Conservation (phyloP, 1,140 invertebrate species). For the Anastrepha ludens region DNA sequence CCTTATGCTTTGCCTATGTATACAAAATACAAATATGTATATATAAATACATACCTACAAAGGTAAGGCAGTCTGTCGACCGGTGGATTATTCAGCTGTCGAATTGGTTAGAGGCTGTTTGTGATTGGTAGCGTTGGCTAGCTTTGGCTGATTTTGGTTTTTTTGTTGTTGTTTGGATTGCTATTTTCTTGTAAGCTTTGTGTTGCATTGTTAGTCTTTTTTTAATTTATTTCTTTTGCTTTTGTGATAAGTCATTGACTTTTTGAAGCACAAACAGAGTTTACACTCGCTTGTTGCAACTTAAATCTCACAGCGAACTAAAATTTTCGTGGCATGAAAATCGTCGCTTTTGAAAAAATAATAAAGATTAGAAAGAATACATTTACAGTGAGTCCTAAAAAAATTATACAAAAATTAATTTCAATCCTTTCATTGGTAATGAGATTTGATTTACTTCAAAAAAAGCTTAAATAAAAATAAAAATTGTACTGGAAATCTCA, state of each 20-base stretch:
- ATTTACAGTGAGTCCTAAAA: no score
- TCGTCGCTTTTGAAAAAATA: no score
- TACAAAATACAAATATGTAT: no score
- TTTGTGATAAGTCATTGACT: slow-evolving; percentile 35
- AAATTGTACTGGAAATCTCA: no score
- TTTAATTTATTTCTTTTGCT: background rate
- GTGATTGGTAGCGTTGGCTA: background rate
- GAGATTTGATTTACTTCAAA: no score
- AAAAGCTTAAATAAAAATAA: no score
- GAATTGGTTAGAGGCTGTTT: slow-evolving; percentile 3
- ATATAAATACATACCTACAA: background rate
- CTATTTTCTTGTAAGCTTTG: background rate
- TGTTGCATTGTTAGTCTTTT: background rate
- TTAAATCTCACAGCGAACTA: no score
- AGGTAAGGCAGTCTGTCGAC: background rate
- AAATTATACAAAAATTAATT: no score
- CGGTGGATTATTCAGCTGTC: slow-evolving; percentile 26
- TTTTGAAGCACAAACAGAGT: background rate
- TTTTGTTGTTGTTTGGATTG: background rate
- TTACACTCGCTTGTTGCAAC: background rate
- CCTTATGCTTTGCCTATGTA: slow-evolving; percentile 22
- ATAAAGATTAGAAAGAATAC: no score
- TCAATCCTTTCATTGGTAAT: no score
- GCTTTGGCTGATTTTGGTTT: background rate
- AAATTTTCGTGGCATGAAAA: no score